Evolutionary conservation across 2,113 vertebrate genomes (phyloP).

Genomic region (Bos javanicus): DNA sequence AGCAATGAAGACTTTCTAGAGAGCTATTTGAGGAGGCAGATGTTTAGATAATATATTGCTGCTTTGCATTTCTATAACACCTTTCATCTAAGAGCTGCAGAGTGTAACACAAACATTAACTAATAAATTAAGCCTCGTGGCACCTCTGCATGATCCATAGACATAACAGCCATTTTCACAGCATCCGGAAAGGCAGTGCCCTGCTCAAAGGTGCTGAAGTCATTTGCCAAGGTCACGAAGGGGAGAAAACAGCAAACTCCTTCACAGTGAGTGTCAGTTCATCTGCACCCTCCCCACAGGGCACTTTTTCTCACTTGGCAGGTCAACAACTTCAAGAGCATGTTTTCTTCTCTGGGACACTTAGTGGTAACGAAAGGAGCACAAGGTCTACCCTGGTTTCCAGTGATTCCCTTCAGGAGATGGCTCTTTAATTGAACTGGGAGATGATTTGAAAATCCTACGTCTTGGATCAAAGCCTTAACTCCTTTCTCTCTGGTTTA

Average conservation of each 20-base stretch:
- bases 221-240: constrained; percentile 16
- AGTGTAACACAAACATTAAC: constrained; percentile 43
- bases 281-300: rapidly evolving
- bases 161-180: neutral
- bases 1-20: constrained; percentile 11
- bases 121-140: constrained; percentile 43
- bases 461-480: neutral
- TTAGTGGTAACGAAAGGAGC: neutral
- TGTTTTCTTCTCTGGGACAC: rapidly evolving
- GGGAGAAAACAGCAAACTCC: neutral
- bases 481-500: neutral
- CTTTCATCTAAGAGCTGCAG: neutral
- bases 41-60: constrained; percentile 39
- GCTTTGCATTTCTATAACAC: constrained; percentile 34
- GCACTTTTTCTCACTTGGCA: neutral
- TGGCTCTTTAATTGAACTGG: neutral
- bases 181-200: neutral
- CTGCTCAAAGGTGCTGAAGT: constrained; percentile 9
- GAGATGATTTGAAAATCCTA: constrained; percentile 6
- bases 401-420: neutral
- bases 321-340: neutral
- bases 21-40: constrained; percentile 27
- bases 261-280: neutral
- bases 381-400: neutral
- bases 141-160: constrained; percentile 12